Evolutionary conservation across 2,113 vertebrate genomes (phyloP), one percentile per base, ranked within the genome.

Genomic region (Callaeas wilsoni): DNA sequence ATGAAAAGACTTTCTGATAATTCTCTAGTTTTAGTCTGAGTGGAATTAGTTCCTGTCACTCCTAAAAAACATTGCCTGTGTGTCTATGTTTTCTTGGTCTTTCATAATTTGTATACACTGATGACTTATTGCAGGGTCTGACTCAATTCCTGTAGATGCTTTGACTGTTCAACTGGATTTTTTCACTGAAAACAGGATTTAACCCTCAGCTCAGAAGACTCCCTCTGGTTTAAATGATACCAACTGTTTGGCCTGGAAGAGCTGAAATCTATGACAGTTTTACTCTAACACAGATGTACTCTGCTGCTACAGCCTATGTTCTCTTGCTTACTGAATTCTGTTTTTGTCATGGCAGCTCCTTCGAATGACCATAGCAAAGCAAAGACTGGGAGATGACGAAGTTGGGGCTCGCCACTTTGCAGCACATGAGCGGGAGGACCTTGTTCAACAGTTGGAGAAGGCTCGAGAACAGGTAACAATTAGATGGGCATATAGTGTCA

Each of bases 351-450:
- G 25, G 7, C 96, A 99, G 99, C 99, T 99, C 68, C 97, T 99
- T 59, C 98, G 99, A 96, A 99, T 99, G 99, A 99, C 99, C 32
- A 99, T 99, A 88, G 99, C 99, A 71, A 99, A 99, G 94, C 99
- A 99, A 92, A 98, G 99, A 79, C 98, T 99, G 10, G 99, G 99
- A 46, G 99, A 99, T 16, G 99, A 99, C 84, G 99, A 99, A 94
- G 98, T 99, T 4, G 99, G 99, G 1, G 95, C 98, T 37, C 98
- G 99, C 13, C 99, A 99, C 95, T 99, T 99, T 71, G 99, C 99
- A 13, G 98, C 99, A 29, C 99, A 99, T 10, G 99, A 99, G 42
- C 98, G 99, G 12, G 99, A 99, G 93, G 99, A 99, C 95, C 97
- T 99, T 84, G 99, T 99, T 57, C 98, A 97, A 60, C 99, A 99